phyloP scores from a whole-genome alignment of 2,888 invertebrate species.

The Clusia tigrina region DNA sequence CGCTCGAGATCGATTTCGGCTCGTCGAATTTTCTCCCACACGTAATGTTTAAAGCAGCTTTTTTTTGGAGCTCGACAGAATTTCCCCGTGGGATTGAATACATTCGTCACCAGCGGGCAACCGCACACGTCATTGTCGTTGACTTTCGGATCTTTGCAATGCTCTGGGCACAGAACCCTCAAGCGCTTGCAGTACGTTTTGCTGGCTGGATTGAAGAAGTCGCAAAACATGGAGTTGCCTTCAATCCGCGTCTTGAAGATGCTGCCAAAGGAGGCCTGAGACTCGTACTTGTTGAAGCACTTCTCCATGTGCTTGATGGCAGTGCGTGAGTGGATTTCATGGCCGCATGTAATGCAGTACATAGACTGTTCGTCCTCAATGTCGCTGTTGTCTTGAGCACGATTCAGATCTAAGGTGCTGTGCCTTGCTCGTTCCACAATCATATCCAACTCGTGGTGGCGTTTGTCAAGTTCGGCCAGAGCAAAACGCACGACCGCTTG shows the following conservation, averaged over 20 bases:
- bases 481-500: constrained; percentile 80
- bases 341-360: constrained; percentile 97
- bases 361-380: constrained; percentile 76
- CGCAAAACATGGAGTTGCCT: constrained; percentile 97
- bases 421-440: constrained; percentile 81
- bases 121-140: constrained; percentile 90
- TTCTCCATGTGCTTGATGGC: constrained; percentile 98
- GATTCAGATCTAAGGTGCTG: constrained; percentile 71
- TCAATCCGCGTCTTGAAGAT: constrained; percentile 94
- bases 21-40: constrained; percentile 93
- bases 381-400: constrained; percentile 70
- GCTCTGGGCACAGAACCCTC: constrained; percentile 95
- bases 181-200: constrained; percentile 95
- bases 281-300: constrained; percentile 97
- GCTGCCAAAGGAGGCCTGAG: constrained; percentile 95
- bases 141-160: constrained; percentile 93
- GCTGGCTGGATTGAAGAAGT: constrained; percentile 88
- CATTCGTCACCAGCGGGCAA: constrained; percentile 85
- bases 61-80: constrained; percentile 90
- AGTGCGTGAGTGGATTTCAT: constrained; percentile 89
- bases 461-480: constrained; percentile 80
- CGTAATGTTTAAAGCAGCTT: constrained; percentile 88
- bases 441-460: constrained; percentile 80
- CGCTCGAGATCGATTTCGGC: constrained; percentile 96
- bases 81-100: constrained; percentile 84